Conservation (phyloP, 2,113 vertebrate species). For the Anas platyrhynchos region DNA sequence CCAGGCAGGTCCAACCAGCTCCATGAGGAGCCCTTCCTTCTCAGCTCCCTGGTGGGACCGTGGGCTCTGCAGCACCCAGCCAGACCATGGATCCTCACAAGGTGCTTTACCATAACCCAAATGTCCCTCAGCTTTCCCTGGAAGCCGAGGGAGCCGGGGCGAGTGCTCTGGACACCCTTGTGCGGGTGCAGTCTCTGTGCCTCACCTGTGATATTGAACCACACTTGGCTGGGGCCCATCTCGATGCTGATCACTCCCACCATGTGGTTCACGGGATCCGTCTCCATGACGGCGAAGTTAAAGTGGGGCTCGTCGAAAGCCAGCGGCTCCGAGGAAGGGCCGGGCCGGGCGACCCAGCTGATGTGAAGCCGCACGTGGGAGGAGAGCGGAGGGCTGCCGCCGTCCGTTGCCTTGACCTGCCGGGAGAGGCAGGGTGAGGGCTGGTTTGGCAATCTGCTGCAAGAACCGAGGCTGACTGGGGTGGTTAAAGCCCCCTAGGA, state of each 20-base stretch:
- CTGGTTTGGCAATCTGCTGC: background rate
- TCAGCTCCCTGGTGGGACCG: background rate
- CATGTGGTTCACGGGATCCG: conserved; percentile 92
- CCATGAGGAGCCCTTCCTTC: background rate
- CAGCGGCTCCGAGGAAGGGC: conserved; percentile 78
- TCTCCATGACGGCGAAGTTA: conserved; percentile 93
- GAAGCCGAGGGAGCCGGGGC: background rate
- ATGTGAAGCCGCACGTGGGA: conserved; percentile 89
- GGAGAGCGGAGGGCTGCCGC: conserved; percentile 81
- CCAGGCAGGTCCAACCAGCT: background rate
- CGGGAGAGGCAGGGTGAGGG: background rate
- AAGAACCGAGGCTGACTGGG: background rate
- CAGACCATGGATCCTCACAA: background rate
- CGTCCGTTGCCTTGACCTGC: conserved; percentile 90
- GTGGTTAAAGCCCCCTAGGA: background rate
- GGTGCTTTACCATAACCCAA: background rate
- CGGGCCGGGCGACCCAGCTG: conserved; percentile 85
- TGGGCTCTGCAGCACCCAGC: background rate
- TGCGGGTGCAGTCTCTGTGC: background rate
- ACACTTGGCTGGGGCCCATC: conserved; percentile 81
- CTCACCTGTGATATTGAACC: conserved; percentile 94
- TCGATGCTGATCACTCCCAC: conserved; percentile 93
- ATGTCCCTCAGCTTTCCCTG: background rate
- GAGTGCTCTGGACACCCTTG: background rate
- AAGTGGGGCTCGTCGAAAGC: conserved; percentile 90